Conservation (phyloP, 2,888 invertebrate genomes). For the Drosophila cognata region DNA sequence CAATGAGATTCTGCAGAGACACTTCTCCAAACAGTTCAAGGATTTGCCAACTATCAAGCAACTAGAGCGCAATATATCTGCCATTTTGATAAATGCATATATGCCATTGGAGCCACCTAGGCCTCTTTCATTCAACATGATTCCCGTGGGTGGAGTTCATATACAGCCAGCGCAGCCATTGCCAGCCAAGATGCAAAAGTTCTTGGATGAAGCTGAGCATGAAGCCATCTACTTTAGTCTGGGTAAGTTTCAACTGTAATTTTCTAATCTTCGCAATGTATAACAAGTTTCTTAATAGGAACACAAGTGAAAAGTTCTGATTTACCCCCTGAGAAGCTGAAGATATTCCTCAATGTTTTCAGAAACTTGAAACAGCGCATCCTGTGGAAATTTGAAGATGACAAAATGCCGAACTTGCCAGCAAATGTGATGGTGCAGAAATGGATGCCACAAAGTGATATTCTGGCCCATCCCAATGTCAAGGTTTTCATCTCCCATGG, state of each 20-base stretch:
- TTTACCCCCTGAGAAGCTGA: slow-evolving; percentile 81
- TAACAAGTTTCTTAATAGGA: slow-evolving; percentile 63
- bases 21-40: slow-evolving; percentile 64
- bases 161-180: slow-evolving; percentile 79
- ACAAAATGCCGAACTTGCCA: slow-evolving; percentile 79
- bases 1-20: slow-evolving; percentile 71
- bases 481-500: slow-evolving; percentile 85
- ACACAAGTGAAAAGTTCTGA: slow-evolving; percentile 83
- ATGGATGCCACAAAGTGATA: slow-evolving; percentile 86
- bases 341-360: slow-evolving; percentile 83
- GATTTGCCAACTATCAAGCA: slow-evolving; percentile 82
- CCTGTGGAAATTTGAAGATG: slow-evolving; percentile 85
- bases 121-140: slow-evolving; percentile 84
- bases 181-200: slow-evolving; percentile 78
- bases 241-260: slow-evolving; percentile 51
- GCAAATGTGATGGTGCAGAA: slow-evolving; percentile 84
- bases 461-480: slow-evolving; percentile 84
- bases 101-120: slow-evolving; percentile 83
- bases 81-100: slow-evolving; percentile 85
- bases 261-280: rapidly evolving
- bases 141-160: slow-evolving; percentile 86
- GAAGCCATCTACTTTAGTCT: slow-evolving; percentile 83
- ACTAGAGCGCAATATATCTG: slow-evolving; percentile 84
- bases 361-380: slow-evolving; percentile 83
- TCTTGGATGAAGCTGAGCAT: slow-evolving; percentile 81